phyloP scores from a whole-genome alignment of 37 sponge, comb jelly and placozoan genomes.

The Hexactinellida sp. region DNA sequence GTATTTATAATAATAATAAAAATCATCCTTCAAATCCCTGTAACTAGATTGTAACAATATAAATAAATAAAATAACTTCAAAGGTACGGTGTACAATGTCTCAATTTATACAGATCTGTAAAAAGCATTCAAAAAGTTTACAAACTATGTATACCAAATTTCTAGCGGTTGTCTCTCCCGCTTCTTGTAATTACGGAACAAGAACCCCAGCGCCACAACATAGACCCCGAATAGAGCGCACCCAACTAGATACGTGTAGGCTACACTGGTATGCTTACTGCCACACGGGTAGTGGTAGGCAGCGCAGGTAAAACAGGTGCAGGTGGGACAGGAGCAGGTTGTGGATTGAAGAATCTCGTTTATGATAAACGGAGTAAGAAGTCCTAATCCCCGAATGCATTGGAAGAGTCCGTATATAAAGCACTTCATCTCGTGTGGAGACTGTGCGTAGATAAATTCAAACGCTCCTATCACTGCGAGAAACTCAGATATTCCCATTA shows the following conservation, averaged over 20 bases:
- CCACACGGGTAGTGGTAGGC: background rate
- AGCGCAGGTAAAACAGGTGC: background rate
- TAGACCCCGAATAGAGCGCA: background rate
- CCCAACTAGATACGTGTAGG: background rate
- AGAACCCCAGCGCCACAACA: background rate
- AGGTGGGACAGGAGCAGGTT: background rate
- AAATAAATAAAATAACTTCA: background rate
- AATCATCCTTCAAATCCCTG: no score
- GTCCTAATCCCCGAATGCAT: background rate
- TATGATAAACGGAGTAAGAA: background rate
- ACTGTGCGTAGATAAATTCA: background rate
- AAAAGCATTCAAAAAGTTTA: background rate
- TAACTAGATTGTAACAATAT: no score
- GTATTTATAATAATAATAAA: no score
- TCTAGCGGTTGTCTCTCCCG: background rate
- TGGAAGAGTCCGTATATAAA: constrained; percentile 10
- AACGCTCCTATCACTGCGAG: background rate
- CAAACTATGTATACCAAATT: background rate
- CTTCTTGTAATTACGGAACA: background rate
- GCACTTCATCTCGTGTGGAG: background rate
- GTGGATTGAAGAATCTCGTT: background rate
- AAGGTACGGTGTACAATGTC: background rate
- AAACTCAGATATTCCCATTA: constrained; percentile 5
- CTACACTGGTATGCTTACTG: background rate
- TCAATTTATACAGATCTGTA: background rate